A percentile compares a stretch with the other conserved stretches of the same genome.
phyloP scores from a whole-genome alignment of 1,140 invertebrate species.

The Sinella curviseta region DNA sequence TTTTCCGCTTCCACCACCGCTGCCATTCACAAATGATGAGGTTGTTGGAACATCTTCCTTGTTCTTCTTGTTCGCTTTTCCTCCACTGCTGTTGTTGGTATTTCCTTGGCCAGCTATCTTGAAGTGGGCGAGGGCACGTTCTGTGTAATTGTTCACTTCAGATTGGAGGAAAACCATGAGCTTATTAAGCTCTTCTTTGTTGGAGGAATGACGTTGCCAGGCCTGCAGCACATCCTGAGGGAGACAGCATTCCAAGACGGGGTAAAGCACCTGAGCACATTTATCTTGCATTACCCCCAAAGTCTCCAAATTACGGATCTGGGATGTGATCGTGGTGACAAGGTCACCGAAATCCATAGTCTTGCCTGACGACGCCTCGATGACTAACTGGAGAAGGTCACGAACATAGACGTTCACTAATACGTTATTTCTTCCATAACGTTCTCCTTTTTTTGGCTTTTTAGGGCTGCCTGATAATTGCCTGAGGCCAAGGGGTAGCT shows the following conservation, averaged over 20 bases:
- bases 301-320: conserved; percentile 52
- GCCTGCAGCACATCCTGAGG: conserved; percentile 51
- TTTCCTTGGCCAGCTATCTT: too few species aligned
- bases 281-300: conserved; percentile 53
- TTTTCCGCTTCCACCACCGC: background rate
- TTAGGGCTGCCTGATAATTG: background rate
- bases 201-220: conserved; percentile 48
- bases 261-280: conserved; percentile 53
- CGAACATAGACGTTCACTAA: conserved; percentile 53
- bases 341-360: background rate
- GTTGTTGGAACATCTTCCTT: background rate
- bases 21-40: background rate
- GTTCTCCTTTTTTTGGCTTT: conserved; percentile 34
- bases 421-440: conserved; percentile 52
- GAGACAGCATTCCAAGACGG: conserved; percentile 53
- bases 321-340: background rate
- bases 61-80: background rate
- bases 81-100: background rate
- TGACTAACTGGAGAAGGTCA: conserved; percentile 50
- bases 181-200: background rate
- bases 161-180: background rate
- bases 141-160: background rate
- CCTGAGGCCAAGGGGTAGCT: background rate
- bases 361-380: background rate
- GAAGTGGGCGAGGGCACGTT: background rate